Base-by-base conservation (phyloP, 2,888 invertebrate species). In the Tachina lurida region DNA sequence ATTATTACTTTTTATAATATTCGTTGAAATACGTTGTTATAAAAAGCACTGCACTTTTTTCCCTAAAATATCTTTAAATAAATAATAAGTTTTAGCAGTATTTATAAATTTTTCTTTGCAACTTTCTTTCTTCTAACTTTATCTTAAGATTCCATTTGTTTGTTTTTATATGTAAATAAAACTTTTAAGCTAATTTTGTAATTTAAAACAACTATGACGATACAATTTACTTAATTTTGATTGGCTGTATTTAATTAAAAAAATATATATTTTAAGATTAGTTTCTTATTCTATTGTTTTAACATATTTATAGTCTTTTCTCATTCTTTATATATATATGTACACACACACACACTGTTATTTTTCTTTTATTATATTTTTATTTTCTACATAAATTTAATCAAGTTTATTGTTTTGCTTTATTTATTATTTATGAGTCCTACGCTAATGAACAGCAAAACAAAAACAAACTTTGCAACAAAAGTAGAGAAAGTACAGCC, bases 391-490 rank as follows among this genome's bases (percentile, higher is more conserved):
- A 82, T 63, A 65, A 85, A 81, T 74, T 81, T 78, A 62, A 73
- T 68, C 67, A 68, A 70, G 31, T 74, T 78, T 65, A 71, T 86
- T 86, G 58, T 83, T 78, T 75, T 83, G 39, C 75, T 62, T 78
- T 82, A 63, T 81, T 74, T 80, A 85, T 82, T 82, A 68, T 82
- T 84, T 82, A 83, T 78, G 79, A 83, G 58, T 56, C 65, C 76
- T 86, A 67, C 71, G 52, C 86, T 86, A 86, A 86, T 86, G 86
- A 86, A 86, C 86, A 79, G 76, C 65, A 82, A 79, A 74, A 78
- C 41, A 67, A 79, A 82, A 75, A 71, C 22, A 78, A 70, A 22
- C 54, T 41, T 62, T 63, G 65, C 58, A 78, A 78, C 62, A 73
- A 60, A 73, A 54, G 43, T 22, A n/a, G 43, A 19, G 10, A 41